Base-by-base conservation (phyloP, 2,888 invertebrate genomes). In the Epicampocera succincta region DNA sequence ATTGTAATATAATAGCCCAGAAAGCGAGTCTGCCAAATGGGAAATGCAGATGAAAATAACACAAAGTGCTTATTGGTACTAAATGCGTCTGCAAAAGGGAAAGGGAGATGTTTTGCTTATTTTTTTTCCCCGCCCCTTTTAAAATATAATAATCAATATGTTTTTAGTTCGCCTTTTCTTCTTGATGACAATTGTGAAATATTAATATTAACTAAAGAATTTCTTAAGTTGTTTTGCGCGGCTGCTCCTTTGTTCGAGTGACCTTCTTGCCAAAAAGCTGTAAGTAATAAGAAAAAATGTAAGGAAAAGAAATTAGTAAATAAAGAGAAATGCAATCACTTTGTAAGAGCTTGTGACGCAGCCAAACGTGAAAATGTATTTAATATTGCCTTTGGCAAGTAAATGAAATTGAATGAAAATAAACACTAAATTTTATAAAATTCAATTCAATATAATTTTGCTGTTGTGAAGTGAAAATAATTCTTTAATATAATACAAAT, bases 191-290 rank as follows among this genome's bases (percentile, higher is more conserved):
- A 42, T 61, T 50, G 50, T n/a, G 38, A 29, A 33, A 54, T 48
- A 48, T 54, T 17, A 68, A 52, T 68, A 42, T 60, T 6, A 60
- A 75, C 29, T 25, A 44, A 13, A 50, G 25, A 4, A 44, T 17
- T 60, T 9, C 4, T 29, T 8, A 60, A 60, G 60, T 21, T 58
- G 72, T 44, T 66, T 66, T 61, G 9, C 42, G 21, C 42, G 21
- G 44, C 13, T 60, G 75, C 44, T 5, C 3, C 50, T 61, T 61
- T 69, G 46, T 61, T 61, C 13, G 12, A 46, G 13, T 40, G 69
- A 15, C 76, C 68, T 76, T 76, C 46, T 46, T 8, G 8, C n/a
- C 40, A 2, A 9, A 21, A 29, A 72, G 52, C 58, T 63, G 58
- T 13, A 58, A 72, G 17, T 12, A 74, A 46, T 6, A 33, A 44